Evolutionary conservation across 2,888 invertebrate species (phyloP).

Genomic region (Scrobipalpa atriplicella): DNA sequence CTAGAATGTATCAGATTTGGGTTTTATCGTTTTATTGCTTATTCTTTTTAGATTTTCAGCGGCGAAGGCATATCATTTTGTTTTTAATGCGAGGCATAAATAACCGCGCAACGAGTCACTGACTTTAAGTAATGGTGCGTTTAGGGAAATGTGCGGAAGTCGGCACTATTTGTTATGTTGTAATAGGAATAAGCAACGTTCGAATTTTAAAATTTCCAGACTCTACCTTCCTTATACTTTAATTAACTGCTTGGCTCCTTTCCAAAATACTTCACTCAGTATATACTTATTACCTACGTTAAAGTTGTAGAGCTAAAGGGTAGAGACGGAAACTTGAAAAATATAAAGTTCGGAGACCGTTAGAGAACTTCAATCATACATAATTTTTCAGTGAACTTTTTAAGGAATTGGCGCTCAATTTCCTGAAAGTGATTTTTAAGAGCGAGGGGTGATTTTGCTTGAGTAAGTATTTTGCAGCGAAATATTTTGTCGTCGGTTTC

Average conservation of each 20-base stretch:
- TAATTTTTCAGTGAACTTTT: slow-evolving; percentile 51
- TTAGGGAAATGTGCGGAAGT: slow-evolving; percentile 73
- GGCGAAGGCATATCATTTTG: slow-evolving; percentile 82
- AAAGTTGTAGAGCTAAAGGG: slow-evolving; percentile 2
- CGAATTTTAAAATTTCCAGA: slow-evolving; percentile 37
- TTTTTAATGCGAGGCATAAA: slow-evolving; percentile 80
- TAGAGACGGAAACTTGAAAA: slow-evolving; percentile 28
- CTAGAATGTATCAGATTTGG: slow-evolving; percentile 83
- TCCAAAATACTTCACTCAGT: slow-evolving; percentile 33
- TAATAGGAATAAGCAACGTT: slow-evolving; percentile 37
- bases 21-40: slow-evolving; percentile 83
- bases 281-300: slow-evolving; percentile 21
- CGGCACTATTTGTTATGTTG: slow-evolving; percentile 61
- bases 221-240: slow-evolving; percentile 30
- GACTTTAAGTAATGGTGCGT: slow-evolving; percentile 74
- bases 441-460: slow-evolving; percentile 71
- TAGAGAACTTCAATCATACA: slow-evolving; percentile 45
- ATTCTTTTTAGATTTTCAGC: slow-evolving; percentile 83
- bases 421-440: slow-evolving; percentile 75
- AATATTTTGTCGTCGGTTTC: slow-evolving; percentile 77
- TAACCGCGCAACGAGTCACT: slow-evolving; percentile 72
- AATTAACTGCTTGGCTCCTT: slow-evolving; percentile 44
- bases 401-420: slow-evolving; percentile 66
- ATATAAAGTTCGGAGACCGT: slow-evolving; percentile 33
- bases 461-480: slow-evolving; percentile 77